phyloP scores from a whole-genome alignment of 2,888 invertebrate species.

The Cephus rjabovi region DNA sequence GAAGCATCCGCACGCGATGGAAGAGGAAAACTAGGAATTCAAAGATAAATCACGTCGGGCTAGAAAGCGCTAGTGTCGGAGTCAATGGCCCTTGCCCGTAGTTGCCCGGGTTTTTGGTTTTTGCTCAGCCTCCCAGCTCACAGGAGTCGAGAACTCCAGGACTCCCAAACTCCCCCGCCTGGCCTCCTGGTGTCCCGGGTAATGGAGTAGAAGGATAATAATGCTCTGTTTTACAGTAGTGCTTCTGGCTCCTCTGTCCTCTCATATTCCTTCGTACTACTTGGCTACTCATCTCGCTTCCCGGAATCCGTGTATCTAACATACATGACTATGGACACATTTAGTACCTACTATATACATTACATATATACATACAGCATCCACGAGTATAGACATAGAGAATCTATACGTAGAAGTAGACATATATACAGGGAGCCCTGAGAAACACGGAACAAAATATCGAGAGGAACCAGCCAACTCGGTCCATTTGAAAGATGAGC shows the following conservation, averaged over 20 bases:
- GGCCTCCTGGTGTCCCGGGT: slow-evolving; percentile 54
- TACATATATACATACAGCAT: background rate
- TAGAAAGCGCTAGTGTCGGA: slow-evolving; percentile 51
- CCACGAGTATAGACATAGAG: background rate
- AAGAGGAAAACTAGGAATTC: slow-evolving; percentile 48
- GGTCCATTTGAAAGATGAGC: background rate
- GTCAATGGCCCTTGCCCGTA: slow-evolving; percentile 60
- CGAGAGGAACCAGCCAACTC: slow-evolving; percentile 18
- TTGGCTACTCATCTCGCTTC: background rate
- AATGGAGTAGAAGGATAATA: slow-evolving; percentile 63
- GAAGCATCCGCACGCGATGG: slow-evolving; percentile 39
- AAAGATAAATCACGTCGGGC: slow-evolving; percentile 53
- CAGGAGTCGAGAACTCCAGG: slow-evolving; percentile 18
- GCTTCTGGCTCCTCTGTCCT: slow-evolving; percentile 1
- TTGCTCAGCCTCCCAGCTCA: slow-evolving; percentile 32
- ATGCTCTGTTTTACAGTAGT: slow-evolving; percentile 57
- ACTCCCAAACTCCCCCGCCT: slow-evolving; percentile 34
- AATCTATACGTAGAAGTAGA: background rate
- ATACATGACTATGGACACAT: background rate
- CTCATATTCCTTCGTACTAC: background rate
- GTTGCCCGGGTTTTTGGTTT: slow-evolving; percentile 59
- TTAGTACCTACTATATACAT: background rate
- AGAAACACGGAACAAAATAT: slow-evolving; percentile 53
- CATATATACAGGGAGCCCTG: background rate
- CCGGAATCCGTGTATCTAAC: background rate